A percentile compares a stretch with the other conserved stretches of the same genome.
These are phyloP conservation scores for Margarornis squamiger DNA, from an alignment of 2,797 vertebrate genomes.

Conservation along the genomic window DNA sequence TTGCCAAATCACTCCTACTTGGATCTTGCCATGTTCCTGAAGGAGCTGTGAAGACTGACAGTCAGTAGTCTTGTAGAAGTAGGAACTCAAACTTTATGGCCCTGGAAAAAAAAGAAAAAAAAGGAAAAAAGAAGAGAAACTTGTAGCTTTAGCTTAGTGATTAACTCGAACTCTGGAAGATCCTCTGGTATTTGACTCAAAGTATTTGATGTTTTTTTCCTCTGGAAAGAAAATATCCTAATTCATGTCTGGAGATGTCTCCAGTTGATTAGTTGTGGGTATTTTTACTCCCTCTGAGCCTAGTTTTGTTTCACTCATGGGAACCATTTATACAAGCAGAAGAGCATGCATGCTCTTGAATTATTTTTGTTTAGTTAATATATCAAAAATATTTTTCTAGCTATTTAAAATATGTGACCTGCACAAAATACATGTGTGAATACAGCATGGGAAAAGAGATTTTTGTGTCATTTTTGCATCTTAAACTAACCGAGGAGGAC, in stretches of 20 bases:
- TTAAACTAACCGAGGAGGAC: background rate
- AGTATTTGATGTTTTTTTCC: background rate
- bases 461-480: background rate
- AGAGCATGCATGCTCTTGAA: background rate
- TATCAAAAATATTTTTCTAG: background rate
- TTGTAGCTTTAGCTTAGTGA: background rate
- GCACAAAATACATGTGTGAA: background rate
- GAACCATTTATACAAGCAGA: background rate
- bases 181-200: background rate
- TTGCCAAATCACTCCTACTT: background rate
- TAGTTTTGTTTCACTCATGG: background rate
- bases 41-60: background rate
- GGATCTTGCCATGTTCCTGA: background rate
- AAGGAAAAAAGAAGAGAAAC: background rate
- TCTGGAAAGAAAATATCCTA: background rate
- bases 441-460: background rate
- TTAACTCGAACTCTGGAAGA: background rate
- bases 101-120: background rate
- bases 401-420: background rate
- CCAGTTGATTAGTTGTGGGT: background rate
- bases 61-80: background rate
- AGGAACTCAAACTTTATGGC: background rate
- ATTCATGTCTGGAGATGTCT: slow-evolving; percentile 2
- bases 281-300: background rate
- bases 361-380: slow-evolving; percentile 10